These are phyloP conservation scores for Portunus trituberculatus DNA, from an alignment of 1,140 invertebrate species.

Conservation along the genomic window DNA sequence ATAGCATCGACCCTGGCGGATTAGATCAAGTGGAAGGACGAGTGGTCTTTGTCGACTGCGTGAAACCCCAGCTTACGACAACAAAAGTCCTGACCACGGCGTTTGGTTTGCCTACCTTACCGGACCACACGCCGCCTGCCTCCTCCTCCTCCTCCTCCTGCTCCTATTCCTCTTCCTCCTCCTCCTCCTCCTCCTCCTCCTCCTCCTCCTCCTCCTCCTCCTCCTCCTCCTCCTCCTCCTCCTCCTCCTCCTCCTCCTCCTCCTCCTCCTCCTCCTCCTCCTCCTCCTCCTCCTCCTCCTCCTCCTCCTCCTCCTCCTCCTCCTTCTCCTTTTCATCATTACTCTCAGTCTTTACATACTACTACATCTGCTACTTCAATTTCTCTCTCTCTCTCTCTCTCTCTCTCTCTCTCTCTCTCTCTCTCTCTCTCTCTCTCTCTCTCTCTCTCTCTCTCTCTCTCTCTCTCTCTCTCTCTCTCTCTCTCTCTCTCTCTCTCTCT, in stretches of 20 bases:
- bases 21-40: constrained; percentile 54
- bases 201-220: not conserved
- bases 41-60: not conserved
- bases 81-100: constrained; percentile 42
- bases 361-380: too few species aligned
- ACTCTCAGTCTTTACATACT: too few species aligned
- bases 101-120: not conserved
- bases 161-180: not conserved
- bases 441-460: not conserved
- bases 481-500: not conserved
- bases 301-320: not conserved
- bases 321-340: not conserved
- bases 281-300: not conserved
- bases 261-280: not conserved
- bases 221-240: not conserved
- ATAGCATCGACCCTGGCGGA: constrained; percentile 31
- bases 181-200: not conserved
- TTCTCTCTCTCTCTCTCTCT: not conserved
- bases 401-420: not conserved
- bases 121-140: constrained; percentile 25
- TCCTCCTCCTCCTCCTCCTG: too few species aligned
- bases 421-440: not conserved
- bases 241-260: not conserved
- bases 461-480: not conserved
- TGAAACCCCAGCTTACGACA: constrained; percentile 31